phyloP scores from a whole-genome alignment of 2,113 vertebrate genomes.

The Chaetura pelagica region DNA sequence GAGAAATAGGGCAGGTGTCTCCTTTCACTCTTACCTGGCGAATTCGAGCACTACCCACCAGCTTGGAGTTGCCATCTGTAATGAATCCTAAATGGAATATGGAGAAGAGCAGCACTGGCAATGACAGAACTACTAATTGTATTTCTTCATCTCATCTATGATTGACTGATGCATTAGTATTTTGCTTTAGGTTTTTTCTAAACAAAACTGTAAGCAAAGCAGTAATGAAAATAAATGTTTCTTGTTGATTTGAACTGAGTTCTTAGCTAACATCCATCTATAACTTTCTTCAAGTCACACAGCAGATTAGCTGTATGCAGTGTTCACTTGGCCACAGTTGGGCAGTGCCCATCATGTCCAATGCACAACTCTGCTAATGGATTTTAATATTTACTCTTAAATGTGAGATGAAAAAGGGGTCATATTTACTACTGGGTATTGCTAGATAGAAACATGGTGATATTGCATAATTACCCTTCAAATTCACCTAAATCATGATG shows the following conservation, averaged over 20 bases:
- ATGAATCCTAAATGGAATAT: slow-evolving; percentile 84
- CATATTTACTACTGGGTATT: not conserved
- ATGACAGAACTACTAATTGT: not conserved
- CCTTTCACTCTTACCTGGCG: slow-evolving; percentile 89
- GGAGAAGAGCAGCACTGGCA: slow-evolving; percentile 2
- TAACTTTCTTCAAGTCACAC: not conserved
- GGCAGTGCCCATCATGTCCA: not conserved
- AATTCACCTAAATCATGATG: not conserved
- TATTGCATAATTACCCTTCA: not conserved
- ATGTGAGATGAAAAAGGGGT: not conserved
- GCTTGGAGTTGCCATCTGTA: slow-evolving; percentile 93
- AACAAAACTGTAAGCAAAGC: not conserved
- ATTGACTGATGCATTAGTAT: not conserved
- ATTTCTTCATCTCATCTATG: not conserved
- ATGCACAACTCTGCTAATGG: not conserved
- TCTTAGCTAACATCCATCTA: not conserved
- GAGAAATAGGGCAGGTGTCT: slow-evolving; percentile 78
- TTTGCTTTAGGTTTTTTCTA: not conserved
- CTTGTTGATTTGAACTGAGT: not conserved
- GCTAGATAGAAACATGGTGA: not conserved
- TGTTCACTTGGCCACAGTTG: not conserved
- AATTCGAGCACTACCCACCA: slow-evolving; percentile 89
- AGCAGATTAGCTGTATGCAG: not conserved
- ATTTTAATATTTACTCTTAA: not conserved
- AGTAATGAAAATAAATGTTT: not conserved